Percentiles rank a stretch among this genome's conserved stretches.
Evolutionary conservation across 1,140 invertebrate genomes (phyloP).

Genomic region (Papilio machaon): DNA sequence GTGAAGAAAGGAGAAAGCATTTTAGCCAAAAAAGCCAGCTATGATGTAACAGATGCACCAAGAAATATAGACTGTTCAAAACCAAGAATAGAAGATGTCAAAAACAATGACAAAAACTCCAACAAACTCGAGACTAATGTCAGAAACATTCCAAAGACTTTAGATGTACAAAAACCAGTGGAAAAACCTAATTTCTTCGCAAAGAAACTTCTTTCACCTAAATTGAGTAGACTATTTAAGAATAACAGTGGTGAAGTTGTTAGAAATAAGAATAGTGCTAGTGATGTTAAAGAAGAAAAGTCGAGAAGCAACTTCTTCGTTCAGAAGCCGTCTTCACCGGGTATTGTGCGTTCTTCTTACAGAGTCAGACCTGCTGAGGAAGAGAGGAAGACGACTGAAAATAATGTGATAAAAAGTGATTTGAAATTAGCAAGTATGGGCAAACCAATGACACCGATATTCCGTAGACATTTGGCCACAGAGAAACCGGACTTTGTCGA

Average conservation of each 20-base stretch:
- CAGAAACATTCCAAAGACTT: conserved; percentile 57
- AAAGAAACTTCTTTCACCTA: conserved; percentile 76
- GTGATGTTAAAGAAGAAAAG: conserved; percentile 60
- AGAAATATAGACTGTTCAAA: conserved; percentile 45
- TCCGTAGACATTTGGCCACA: conserved; percentile 60
- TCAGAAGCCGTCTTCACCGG: conserved; percentile 61
- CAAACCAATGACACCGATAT: conserved; percentile 78
- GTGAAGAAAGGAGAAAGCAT: conserved; percentile 66
- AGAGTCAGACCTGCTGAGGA: conserved; percentile 60
- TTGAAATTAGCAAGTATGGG: conserved; percentile 70
- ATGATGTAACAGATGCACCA: conserved; percentile 60
- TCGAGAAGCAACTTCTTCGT: conserved; percentile 74
- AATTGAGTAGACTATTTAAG: conserved; percentile 73
- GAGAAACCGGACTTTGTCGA: conserved; percentile 67
- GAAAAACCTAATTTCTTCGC: conserved; percentile 71
- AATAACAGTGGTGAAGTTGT: conserved; percentile 61
- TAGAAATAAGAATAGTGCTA: conserved; percentile 50
- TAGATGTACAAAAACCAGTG: conserved; percentile 48
- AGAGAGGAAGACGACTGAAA: conserved; percentile 42
- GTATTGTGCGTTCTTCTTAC: conserved; percentile 50
- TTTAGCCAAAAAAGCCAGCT: conserved; percentile 61
- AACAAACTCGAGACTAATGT: conserved; percentile 47
- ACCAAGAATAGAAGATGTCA: conserved; percentile 30
- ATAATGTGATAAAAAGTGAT: conserved; percentile 65
- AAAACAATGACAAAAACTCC: background rate